Conservation (phyloP, 2,888 invertebrate genomes). For the Hemithea aestivaria region DNA sequence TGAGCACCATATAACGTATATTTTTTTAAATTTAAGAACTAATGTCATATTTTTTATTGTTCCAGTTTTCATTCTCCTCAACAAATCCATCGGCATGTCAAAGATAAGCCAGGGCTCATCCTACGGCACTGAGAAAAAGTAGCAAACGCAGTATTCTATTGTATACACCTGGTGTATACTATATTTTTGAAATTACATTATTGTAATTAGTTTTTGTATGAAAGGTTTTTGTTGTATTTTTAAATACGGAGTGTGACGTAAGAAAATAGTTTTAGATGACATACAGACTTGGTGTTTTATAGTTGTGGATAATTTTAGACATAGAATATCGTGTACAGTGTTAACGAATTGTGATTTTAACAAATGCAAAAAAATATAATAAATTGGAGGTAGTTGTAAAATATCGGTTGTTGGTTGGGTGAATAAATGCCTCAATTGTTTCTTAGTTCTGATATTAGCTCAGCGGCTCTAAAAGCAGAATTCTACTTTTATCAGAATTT, state of each 20-base stretch:
- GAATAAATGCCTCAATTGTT: too few relatives aligned
- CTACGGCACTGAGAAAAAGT: slow-evolving; percentile 83
- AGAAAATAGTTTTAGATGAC: slow-evolving; percentile 28
- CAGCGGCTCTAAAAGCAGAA: too few relatives aligned
- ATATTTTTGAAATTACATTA: slow-evolving; percentile 27
- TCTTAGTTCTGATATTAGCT: too few relatives aligned
- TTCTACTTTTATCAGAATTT: too few relatives aligned
- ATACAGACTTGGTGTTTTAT: slow-evolving; percentile 23
- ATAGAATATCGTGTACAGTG: slow-evolving; percentile 28
- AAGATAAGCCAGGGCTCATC: slow-evolving; percentile 91
- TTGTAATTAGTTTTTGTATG: slow-evolving; percentile 29
- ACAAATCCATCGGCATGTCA: slow-evolving; percentile 90
- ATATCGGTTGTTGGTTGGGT: slow-evolving; percentile 16
- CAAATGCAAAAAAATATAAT: slow-evolving; percentile 23
- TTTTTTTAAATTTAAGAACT: background rate
- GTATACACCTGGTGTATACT: slow-evolving; percentile 26
- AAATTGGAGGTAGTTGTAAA: slow-evolving; percentile 10
- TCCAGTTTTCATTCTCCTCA: slow-evolving; percentile 88
- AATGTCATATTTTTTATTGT: slow-evolving; percentile 30
- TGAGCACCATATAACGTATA: too few relatives aligned
- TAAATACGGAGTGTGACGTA: slow-evolving; percentile 18
- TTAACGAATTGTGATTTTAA: slow-evolving; percentile 29
- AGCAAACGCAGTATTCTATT: slow-evolving; percentile 33
- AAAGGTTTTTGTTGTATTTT: slow-evolving; percentile 22
- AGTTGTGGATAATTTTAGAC: slow-evolving; percentile 22